phyloP scores from a whole-genome alignment of 2,888 invertebrate genomes.

The Diaprepes abbreviatus region DNA sequence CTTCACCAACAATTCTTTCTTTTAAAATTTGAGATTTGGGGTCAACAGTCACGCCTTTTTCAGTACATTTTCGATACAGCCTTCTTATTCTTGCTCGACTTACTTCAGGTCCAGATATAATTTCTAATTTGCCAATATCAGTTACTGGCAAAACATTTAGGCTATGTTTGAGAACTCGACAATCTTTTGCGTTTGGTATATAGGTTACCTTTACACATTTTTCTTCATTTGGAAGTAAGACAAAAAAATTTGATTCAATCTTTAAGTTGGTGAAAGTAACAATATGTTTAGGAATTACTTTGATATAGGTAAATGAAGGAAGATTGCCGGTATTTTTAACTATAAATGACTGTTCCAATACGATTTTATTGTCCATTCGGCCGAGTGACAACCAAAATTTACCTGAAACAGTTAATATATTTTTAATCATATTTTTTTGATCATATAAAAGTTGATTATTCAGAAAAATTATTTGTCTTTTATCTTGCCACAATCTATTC shows the following conservation, averaged over 20 bases:
- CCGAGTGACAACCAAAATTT: conserved; percentile 71
- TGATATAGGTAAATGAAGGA: conserved; percentile 68
- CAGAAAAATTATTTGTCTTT: too few relatives aligned
- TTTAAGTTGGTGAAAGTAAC: conserved; percentile 57
- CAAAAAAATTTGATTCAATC: conserved; percentile 58
- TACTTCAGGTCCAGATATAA: conserved; percentile 63
- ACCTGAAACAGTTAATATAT: conserved; percentile 24
- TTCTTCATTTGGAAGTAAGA: conserved; percentile 61
- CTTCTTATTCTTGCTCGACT: conserved; percentile 62
- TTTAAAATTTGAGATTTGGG: conserved; percentile 54
- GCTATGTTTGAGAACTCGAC: conserved; percentile 56
- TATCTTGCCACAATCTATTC: too few relatives aligned
- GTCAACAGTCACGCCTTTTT: conserved; percentile 55
- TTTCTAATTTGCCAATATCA: conserved; percentile 62
- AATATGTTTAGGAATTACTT: conserved; percentile 57
- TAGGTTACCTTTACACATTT: conserved; percentile 59
- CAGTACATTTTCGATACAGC: conserved; percentile 56
- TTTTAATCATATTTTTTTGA: too few relatives aligned
- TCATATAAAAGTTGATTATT: too few relatives aligned
- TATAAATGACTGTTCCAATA: conserved; percentile 68
- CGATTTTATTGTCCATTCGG: conserved; percentile 67
- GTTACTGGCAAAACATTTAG: conserved; percentile 53
- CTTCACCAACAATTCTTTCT: conserved; percentile 59
- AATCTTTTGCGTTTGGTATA: conserved; percentile 60
- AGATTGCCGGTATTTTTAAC: conserved; percentile 73